Conservation (phyloP, 2,888 invertebrate genomes). For the Chymomyza procnemis region DNA sequence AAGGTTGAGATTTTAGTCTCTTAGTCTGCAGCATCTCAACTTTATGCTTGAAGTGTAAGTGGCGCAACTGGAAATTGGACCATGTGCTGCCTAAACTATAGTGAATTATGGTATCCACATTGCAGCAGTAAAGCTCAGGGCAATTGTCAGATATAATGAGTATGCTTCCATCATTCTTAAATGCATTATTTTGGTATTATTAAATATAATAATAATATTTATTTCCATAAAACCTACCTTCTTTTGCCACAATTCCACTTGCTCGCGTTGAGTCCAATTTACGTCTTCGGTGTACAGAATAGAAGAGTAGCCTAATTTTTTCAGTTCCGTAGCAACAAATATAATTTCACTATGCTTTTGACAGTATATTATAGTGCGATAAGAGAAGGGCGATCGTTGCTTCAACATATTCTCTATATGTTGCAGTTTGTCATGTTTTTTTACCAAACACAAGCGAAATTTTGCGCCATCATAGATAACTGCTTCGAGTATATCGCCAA, state of each 20-base stretch:
- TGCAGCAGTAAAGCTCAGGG: slow-evolving; percentile 48
- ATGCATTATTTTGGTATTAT: too few species aligned
- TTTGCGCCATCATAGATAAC: slow-evolving; percentile 46
- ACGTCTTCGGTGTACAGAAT: slow-evolving; percentile 46
- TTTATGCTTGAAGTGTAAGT: slow-evolving; percentile 31
- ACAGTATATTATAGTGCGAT: slow-evolving; percentile 50
- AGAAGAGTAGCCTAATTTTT: slow-evolving; percentile 11
- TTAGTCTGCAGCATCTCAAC: slow-evolving; percentile 20
- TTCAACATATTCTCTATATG: slow-evolving; percentile 11
- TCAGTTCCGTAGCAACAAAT: slow-evolving; percentile 16
- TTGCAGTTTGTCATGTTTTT: slow-evolving; percentile 13
- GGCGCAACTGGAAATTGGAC: slow-evolving; percentile 51
- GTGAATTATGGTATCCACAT: slow-evolving; percentile 50
- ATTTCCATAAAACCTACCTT: neutral
- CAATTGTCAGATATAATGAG: slow-evolving; percentile 52
- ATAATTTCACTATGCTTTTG: slow-evolving; percentile 38
- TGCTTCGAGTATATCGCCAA: slow-evolving; percentile 56
- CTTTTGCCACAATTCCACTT: neutral
- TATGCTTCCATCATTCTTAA: slow-evolving; percentile 22
- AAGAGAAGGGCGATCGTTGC: slow-evolving; percentile 33
- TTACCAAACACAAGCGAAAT: slow-evolving; percentile 28
- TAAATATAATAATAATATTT: neutral
- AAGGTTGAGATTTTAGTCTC: too few species aligned
- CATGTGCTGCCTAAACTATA: slow-evolving; percentile 45
- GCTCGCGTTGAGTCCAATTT: neutral